These are phyloP conservation scores for Mylabris sibirica DNA, from an alignment of 2,888 invertebrate species.

Conservation along the genomic window DNA sequence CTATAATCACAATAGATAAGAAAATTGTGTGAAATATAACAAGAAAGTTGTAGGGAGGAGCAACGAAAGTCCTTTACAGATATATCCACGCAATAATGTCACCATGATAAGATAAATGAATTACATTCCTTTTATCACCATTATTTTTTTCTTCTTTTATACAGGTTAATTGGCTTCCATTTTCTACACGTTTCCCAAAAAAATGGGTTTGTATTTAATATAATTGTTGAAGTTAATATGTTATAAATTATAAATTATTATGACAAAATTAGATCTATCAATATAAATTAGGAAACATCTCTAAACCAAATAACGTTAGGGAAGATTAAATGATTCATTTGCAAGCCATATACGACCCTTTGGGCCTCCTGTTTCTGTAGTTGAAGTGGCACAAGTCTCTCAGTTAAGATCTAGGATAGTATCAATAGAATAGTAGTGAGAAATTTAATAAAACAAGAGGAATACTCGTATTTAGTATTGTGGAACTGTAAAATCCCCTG, in stretches of 20 bases:
- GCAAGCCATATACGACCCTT: background rate
- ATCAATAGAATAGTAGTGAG: too few species aligned
- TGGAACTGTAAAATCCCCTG: too few species aligned
- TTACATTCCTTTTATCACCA: background rate
- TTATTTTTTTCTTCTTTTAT: background rate
- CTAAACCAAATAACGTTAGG: background rate
- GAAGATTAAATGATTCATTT: background rate
- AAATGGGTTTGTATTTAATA: background rate
- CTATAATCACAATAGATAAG: background rate
- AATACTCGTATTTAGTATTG: too few species aligned
- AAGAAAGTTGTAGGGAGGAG: background rate
- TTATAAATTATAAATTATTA: background rate
- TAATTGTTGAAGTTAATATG: background rate
- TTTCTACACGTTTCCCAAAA: background rate
- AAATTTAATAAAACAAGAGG: too few species aligned
- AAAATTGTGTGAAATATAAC: background rate
- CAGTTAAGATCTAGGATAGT: background rate
- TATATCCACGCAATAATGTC: slow-evolving; percentile 1
- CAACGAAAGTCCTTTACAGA: background rate
- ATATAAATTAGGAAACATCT: background rate
- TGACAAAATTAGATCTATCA: background rate
- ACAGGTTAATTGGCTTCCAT: background rate
- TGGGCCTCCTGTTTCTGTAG: background rate
- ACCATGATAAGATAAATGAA: background rate
- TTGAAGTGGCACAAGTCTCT: background rate